Conservation (phyloP, 2,113 vertebrate genomes). For the Pseudorasbora parva region DNA sequence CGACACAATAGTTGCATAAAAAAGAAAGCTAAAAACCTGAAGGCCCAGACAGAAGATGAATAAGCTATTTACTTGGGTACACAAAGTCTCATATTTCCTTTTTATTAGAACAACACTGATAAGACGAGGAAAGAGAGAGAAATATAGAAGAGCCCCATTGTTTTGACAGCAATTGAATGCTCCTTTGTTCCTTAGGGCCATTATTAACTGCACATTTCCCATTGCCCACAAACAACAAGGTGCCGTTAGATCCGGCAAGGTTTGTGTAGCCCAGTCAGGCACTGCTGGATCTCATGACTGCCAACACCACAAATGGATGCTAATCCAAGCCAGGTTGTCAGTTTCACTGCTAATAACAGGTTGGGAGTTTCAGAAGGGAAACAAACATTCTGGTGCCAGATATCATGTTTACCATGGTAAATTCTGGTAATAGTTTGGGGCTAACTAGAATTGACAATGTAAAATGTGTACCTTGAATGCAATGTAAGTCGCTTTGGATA, state of each 20-base stretch:
- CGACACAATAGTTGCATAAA: not conserved
- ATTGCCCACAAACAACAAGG: slow-evolving; percentile 11
- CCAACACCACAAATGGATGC: slow-evolving; percentile 19
- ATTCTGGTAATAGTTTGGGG: not conserved
- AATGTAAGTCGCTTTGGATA: no score
- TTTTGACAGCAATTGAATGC: slow-evolving; percentile 31
- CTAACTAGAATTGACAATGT: no score
- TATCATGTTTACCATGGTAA: not conserved
- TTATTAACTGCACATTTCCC: slow-evolving; percentile 15
- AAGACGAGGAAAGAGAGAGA: not conserved
- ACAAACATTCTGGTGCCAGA: not conserved
- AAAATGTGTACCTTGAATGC: no score
- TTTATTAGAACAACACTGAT: not conserved
- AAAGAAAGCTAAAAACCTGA: slow-evolving; percentile 3
- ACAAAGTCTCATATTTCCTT: slow-evolving; percentile 1
- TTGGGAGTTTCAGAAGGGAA: slow-evolving; percentile 1
- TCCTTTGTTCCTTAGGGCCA: not conserved
- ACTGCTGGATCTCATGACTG: slow-evolving; percentile 18
- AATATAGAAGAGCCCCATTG: not conserved
- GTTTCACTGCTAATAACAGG: not conserved
- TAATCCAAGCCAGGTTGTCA: not conserved
- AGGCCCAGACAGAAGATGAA: slow-evolving; percentile 14
- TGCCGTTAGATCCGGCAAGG: not conserved
- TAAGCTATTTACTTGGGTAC: not conserved
- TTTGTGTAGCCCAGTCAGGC: not conserved